Evolutionary conservation across 2,113 vertebrate genomes (phyloP).

Genomic region (Epinephelus moara): DNA sequence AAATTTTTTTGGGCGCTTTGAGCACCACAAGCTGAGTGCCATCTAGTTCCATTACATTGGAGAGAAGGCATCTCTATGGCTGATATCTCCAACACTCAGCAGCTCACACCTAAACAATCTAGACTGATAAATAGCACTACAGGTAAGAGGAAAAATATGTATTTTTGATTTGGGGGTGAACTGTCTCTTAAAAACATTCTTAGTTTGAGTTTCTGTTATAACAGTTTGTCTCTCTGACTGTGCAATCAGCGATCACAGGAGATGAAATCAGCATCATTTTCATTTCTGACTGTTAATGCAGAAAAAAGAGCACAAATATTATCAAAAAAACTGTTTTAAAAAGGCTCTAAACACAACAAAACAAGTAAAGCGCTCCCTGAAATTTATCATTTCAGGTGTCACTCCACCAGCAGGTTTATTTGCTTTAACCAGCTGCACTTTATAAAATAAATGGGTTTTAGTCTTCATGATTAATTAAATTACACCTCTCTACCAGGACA

Average conservation of each 20-base stretch:
- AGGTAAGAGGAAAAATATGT: no score
- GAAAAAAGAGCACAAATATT: not conserved
- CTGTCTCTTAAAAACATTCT: not conserved
- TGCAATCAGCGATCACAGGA: not conserved
- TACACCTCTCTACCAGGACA: slow-evolving; percentile 24
- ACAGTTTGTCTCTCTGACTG: not conserved
- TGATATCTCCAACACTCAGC: no score
- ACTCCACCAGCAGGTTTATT: slow-evolving; percentile 24
- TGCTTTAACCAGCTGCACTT: slow-evolving; percentile 44
- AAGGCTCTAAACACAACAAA: not conserved
- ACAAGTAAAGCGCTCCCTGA: not conserved
- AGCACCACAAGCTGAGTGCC: no score
- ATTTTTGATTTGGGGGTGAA: no score
- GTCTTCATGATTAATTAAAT: slow-evolving; percentile 40
- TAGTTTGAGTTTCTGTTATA: not conserved
- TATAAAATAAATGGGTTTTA: slow-evolving; percentile 37
- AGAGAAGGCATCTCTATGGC: no score
- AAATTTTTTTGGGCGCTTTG: no score
- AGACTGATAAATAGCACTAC: no score
- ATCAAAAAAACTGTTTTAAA: not conserved
- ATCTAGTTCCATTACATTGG: no score
- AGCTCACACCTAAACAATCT: no score
- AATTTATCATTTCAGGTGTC: slow-evolving; percentile 24
- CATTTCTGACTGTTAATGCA: not conserved
- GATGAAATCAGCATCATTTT: not conserved